Conservation (phyloP, 2,797 vertebrate genomes). For the Ammospiza maritima region DNA sequence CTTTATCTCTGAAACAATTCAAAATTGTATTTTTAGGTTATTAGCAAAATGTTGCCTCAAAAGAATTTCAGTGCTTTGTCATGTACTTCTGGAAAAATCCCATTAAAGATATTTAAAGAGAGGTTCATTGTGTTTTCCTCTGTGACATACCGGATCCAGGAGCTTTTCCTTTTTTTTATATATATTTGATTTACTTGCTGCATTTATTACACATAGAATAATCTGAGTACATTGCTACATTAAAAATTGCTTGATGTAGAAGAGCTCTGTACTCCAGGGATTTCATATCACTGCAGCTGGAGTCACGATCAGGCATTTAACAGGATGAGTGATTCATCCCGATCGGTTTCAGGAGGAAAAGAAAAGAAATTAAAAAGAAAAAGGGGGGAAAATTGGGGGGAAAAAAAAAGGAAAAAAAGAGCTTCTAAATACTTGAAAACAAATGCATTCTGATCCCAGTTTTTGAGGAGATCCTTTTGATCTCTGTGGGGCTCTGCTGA, state of each 20-base stretch:
- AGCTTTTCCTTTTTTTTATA: constrained; percentile 9
- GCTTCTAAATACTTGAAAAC: background rate
- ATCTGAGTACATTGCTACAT: constrained; percentile 4
- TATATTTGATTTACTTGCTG: constrained; percentile 32
- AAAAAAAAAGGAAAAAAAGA: rapidly evolving
- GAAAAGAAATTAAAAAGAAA: background rate
- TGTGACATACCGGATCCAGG: background rate
- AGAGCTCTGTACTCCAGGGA: constrained; percentile 13
- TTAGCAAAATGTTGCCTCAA: constrained; percentile 46
- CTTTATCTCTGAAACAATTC: constrained; percentile 53
- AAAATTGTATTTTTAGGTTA: constrained; percentile 56
- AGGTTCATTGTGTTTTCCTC: background rate
- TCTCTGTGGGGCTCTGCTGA: background rate
- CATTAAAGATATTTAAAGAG: constrained; percentile 29
- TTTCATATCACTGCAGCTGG: constrained; percentile 18
- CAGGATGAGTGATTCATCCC: constrained; percentile 43
- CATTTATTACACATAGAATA: constrained; percentile 3
- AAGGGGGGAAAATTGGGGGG: rapidly evolving
- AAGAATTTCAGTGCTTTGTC: constrained; percentile 47
- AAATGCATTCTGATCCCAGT: background rate
- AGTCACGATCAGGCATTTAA: constrained; percentile 57
- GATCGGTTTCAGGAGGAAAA: background rate
- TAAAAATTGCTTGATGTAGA: background rate
- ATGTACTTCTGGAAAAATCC: constrained; percentile 19
- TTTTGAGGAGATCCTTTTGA: background rate